A percentile compares a stretch with the other conserved stretches of the same genome.
These are phyloP conservation scores for Lytechinus variegatus DNA, from an alignment of 35 echinoderm and acorn worm species.

Conservation along the genomic window DNA sequence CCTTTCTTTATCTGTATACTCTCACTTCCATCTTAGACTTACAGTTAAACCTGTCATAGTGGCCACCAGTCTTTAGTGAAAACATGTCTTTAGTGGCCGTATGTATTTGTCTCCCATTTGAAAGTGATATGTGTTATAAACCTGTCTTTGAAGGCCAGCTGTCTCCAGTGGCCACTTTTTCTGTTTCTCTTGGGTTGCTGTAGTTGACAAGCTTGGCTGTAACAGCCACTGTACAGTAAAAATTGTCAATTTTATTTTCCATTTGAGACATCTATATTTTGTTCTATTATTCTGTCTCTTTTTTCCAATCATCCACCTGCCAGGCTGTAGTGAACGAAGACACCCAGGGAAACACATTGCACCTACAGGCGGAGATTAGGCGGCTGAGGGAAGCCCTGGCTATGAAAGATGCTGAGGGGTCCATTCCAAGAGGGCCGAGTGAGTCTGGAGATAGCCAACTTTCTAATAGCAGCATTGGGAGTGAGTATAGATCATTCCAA, in stretches of 20 bases:
- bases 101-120: no score
- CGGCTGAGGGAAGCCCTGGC: conserved; percentile 70
- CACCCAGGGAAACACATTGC: conserved; percentile 80
- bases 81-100: no score
- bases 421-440: background rate
- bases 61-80: no score
- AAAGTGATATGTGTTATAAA: no score
- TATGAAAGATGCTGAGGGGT: conserved; percentile 9
- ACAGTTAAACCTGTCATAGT: no score
- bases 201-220: no score
- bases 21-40: no score
- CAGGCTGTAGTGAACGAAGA: conserved; percentile 95
- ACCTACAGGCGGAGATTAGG: conserved; percentile 88
- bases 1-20: no score
- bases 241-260: background rate
- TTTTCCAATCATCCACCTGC: background rate
- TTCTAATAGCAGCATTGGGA: background rate
- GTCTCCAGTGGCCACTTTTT: no score
- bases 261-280: background rate
- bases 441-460: conserved; percentile 38
- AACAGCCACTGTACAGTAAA: no score
- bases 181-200: no score
- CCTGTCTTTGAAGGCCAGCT: no score
- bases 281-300: conserved; percentile 23
- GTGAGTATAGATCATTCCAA: background rate